A percentile compares a stretch with the other conserved stretches of the same genome.
Evolutionary conservation across 1,140 invertebrate species (phyloP).

Genomic region (Anthonomus grandis): DNA sequence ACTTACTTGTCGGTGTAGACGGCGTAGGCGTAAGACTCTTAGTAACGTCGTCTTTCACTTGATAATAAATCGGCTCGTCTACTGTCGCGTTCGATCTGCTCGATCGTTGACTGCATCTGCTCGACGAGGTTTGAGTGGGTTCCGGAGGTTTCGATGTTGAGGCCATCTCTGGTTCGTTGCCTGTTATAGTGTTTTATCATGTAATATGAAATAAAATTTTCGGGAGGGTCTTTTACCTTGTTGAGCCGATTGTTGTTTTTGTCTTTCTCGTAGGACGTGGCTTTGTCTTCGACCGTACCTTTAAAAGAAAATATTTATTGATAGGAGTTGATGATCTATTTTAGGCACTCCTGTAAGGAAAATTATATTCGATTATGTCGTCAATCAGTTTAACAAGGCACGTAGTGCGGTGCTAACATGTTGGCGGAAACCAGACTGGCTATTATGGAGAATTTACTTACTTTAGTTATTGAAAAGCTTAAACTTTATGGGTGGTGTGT

Average conservation of each 20-base stretch:
- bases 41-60: conserved; percentile 42
- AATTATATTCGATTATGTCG: no score
- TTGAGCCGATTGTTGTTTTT: conserved; percentile 47
- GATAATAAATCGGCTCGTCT: conserved; percentile 43
- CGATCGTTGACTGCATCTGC: conserved; percentile 40
- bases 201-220: conserved; percentile 1
- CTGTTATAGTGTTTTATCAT: not conserved
- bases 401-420: no score
- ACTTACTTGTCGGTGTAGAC: conserved; percentile 24
- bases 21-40: conserved; percentile 36
- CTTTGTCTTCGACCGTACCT: conserved; percentile 78
- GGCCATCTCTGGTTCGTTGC: no score
- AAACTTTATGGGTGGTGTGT: no score
- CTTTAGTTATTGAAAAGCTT: no score
- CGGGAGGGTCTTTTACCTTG: not conserved
- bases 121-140: conserved; percentile 34
- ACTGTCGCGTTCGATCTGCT: conserved; percentile 35
- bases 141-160: conserved; percentile 3
- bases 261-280: conserved; percentile 65
- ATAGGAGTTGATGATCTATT: no score
- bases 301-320: no score
- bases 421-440: no score
- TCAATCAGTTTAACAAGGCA: no score
- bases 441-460: no score
- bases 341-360: no score